These are phyloP conservation scores for Enteromius afrohamiltoni DNA, from an alignment of 2,797 vertebrate genomes.

Conservation along the genomic window DNA sequence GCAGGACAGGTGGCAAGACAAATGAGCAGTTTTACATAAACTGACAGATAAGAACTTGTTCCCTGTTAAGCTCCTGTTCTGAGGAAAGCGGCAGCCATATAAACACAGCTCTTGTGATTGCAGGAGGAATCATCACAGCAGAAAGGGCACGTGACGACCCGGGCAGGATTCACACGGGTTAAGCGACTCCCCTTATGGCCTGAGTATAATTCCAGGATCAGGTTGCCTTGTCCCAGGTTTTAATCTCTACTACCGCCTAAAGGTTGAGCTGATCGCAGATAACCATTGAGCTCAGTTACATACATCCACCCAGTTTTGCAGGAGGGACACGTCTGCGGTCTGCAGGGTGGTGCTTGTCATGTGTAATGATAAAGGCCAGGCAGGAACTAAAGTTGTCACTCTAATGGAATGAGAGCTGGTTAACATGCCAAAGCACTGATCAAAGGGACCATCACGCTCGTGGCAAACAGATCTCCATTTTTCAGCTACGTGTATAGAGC, in stretches of 20 bases:
- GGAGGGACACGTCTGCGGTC: slow-evolving; percentile 11
- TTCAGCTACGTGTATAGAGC: background rate
- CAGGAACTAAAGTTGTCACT: slow-evolving; percentile 42
- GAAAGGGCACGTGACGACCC: slow-evolving; percentile 15
- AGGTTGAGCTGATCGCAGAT: slow-evolving; percentile 42
- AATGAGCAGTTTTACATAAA: slow-evolving; percentile 49
- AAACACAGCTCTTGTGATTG: slow-evolving; percentile 38
- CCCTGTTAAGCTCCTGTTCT: slow-evolving; percentile 43
- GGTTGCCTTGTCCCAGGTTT: slow-evolving; percentile 44
- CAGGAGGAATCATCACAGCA: slow-evolving; percentile 44
- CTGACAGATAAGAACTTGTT: slow-evolving; percentile 60
- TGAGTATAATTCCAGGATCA: slow-evolving; percentile 50
- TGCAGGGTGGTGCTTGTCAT: slow-evolving; percentile 45
- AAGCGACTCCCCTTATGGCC: slow-evolving; percentile 30
- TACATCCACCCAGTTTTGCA: slow-evolving; percentile 31
- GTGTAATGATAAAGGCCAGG: slow-evolving; percentile 37
- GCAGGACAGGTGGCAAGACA: slow-evolving; percentile 54
- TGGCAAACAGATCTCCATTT: background rate
- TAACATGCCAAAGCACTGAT: slow-evolving; percentile 4
- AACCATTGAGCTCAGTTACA: slow-evolving; percentile 14
- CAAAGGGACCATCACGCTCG: background rate
- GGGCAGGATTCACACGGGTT: slow-evolving; percentile 12
- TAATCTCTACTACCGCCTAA: slow-evolving; percentile 34
- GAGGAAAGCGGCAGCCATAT: slow-evolving; percentile 41
- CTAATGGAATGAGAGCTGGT: slow-evolving; percentile 43